Conservation (phyloP, 2,113 vertebrate genomes). For the Pyxicephalus adspersus region DNA sequence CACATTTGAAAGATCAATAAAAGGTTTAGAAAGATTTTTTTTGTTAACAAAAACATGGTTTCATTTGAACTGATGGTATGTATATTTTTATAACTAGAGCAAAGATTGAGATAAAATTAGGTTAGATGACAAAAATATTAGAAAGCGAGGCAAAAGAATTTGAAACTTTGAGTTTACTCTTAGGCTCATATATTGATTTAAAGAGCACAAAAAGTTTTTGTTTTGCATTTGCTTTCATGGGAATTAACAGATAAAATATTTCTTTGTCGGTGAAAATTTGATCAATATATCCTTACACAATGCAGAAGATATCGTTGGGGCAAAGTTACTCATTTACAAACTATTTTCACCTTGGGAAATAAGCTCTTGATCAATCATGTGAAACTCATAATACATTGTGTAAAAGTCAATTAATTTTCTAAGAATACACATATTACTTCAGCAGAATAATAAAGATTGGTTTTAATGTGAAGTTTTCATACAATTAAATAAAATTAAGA, state of each 20-base stretch:
- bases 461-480: background rate
- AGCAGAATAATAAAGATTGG: background rate
- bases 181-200: slow-evolving; percentile 26
- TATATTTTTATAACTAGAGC: background rate
- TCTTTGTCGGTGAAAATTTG: slow-evolving; percentile 29
- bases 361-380: background rate
- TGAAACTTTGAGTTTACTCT: background rate
- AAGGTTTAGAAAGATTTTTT: background rate
- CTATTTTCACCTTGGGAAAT: background rate
- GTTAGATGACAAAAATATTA: slow-evolving; percentile 7
- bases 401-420: slow-evolving; percentile 1
- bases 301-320: background rate
- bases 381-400: slow-evolving; percentile 1
- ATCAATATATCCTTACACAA: slow-evolving; percentile 26
- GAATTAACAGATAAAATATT: slow-evolving; percentile 19
- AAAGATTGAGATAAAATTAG: slow-evolving; percentile 25
- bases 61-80: slow-evolving; percentile 29
- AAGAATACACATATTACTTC: background rate
- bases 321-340: slow-evolving; percentile 32
- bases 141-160: slow-evolving; percentile 6
- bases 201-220: slow-evolving; percentile 6
- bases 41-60: slow-evolving; percentile 19
- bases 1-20: background rate
- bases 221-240: slow-evolving; percentile 33
- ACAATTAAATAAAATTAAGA: no score